Conservation (phyloP, 2,797 vertebrate species). For the Sciurus vulgaris region DNA sequence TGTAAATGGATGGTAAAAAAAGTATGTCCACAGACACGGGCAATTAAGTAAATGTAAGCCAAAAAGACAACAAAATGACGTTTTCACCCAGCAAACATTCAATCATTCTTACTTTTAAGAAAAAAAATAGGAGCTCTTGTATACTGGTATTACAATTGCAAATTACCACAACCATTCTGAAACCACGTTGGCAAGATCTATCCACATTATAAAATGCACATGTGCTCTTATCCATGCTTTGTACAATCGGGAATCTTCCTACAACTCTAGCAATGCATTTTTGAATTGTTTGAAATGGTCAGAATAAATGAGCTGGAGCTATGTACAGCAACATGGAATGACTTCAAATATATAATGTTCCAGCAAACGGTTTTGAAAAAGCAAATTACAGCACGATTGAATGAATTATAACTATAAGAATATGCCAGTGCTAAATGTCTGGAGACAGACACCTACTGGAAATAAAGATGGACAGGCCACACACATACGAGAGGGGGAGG, state of each 20-base stretch:
- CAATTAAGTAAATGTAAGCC: neutral
- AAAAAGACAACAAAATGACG: neutral
- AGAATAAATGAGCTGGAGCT: neutral
- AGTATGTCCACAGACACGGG: neutral
- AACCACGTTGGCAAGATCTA: neutral
- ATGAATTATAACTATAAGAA: neutral
- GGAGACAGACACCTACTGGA: neutral
- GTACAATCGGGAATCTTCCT: neutral
- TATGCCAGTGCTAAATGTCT: neutral
- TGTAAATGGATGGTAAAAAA: neutral
- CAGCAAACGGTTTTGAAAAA: neutral
- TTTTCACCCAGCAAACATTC: neutral
- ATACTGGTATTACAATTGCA: fast-evolving
- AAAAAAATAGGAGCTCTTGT: neutral
- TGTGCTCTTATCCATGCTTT: neutral
- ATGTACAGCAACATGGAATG: neutral
- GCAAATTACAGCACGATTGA: neutral
- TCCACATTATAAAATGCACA: fast-evolving
- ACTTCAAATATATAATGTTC: neutral
- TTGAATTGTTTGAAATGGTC: neutral
- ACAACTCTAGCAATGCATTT: neutral
- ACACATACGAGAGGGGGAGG: fast-evolving
- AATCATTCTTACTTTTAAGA: neutral
- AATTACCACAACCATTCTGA: neutral
- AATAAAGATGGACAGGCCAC: neutral